phyloP scores from a whole-genome alignment of 2,888 invertebrate genomes.

The Volucella bombylans region DNA sequence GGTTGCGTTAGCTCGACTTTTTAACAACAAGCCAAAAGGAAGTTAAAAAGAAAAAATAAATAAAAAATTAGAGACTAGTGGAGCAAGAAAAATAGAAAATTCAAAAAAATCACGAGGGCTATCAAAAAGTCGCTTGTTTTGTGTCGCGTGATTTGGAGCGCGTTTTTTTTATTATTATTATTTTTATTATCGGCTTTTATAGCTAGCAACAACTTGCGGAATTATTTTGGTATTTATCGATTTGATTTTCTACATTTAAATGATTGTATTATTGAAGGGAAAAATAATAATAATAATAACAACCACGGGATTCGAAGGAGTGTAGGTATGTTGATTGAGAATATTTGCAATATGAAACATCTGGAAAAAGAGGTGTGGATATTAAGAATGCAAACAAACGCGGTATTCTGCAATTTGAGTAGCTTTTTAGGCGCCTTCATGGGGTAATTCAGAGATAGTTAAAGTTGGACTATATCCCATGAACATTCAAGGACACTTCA shows the following conservation, averaged over 20 bases:
- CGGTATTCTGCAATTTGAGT: too few relatives aligned
- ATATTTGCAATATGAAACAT: too few relatives aligned
- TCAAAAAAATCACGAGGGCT: slow-evolving; percentile 40
- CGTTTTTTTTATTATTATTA: slow-evolving; percentile 3
- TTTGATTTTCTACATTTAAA: slow-evolving; percentile 14
- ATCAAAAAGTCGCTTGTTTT: not conserved
- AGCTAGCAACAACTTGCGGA: not conserved
- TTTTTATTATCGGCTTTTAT: slow-evolving; percentile 27
- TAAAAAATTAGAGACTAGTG: not conserved
- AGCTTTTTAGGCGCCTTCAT: too few relatives aligned
- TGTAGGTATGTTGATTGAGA: too few relatives aligned
- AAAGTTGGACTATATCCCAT: too few relatives aligned
- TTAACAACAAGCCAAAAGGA: slow-evolving; percentile 41
- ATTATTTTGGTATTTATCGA: slow-evolving; percentile 13
- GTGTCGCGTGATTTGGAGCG: slow-evolving; percentile 55
- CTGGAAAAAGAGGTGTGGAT: too few relatives aligned
- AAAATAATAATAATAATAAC: not conserved
- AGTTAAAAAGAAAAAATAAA: slow-evolving; percentile 6
- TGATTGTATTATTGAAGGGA: not conserved
- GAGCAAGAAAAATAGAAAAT: not conserved
- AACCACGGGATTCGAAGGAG: too few relatives aligned
- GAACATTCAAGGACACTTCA: too few relatives aligned
- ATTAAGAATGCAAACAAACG: too few relatives aligned
- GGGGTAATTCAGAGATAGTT: too few relatives aligned
- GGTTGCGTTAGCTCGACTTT: slow-evolving; percentile 26